Evolutionary conservation across 2,113 vertebrate genomes (phyloP), one percentile per base, ranked within the genome.

Genomic region (Holacanthus passer): DNA sequence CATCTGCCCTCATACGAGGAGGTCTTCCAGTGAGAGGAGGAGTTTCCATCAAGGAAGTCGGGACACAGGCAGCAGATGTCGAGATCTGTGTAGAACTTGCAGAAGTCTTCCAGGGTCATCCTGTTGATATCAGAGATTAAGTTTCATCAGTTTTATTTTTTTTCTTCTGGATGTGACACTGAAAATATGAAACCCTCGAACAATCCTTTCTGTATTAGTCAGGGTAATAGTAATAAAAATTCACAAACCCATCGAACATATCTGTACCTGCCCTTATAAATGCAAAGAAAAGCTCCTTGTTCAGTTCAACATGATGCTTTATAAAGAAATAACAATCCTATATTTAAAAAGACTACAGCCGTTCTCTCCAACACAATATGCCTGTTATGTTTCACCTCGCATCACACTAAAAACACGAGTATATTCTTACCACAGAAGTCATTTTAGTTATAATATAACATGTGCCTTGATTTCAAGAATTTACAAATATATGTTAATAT

Each of bases 41-140:
- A 20, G 8, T 63, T 89, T 27, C 37, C 86, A 45, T 94, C 89
- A 4, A 96, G 77, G 81, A 95, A 95, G 52, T 88, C 77, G 31
- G 93, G 93, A 50, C 47, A 77, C n/a, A 56, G 5, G 69, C 75
- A 90, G 81, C 95, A 95, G 50, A 96, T 94, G 72, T 94, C 91
- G 19, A 95, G 71, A 29, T 82, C 79, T 1, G 13, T 0, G 73
- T 84, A 95, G 45, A 27, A 80, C 35, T 5, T 52, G 48, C 87
- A 91, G 41, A 94, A 89, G n/a, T 94, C 94, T 37, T 88, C 64
- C 52, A 94, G 20, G 7, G 80, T 74, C 89, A 96, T 94, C 95
- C 95, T 96, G 50, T 65, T 24, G 8, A 71, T 19, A 56, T 67
- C 29, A 75, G 14, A 55, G 14, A 37, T 79, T 27, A 0, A 71